Evolutionary conservation across 2,797 vertebrate genomes (phyloP), one percentile per base, ranked within the genome.

Genomic region (Danionella dracula): DNA sequence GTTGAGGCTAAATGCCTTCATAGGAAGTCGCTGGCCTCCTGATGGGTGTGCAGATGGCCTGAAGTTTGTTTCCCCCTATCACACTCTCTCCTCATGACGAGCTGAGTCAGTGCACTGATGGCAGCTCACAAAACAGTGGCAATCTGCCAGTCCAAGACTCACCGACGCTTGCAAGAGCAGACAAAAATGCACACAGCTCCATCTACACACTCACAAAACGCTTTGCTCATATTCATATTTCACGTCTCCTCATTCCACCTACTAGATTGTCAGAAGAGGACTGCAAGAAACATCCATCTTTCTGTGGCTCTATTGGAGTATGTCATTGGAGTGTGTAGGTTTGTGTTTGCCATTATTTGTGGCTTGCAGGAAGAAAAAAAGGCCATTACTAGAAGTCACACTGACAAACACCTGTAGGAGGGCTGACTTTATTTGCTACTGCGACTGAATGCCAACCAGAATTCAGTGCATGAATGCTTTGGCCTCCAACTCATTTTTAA

Each of bases 101-200:
- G 65, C 48, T 71, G 69, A 75, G 69, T 72, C 73, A 75, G 17
- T 27, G 49, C 45, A 34, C 56, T 23, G 68, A 63, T 53, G 66
- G 57, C 45, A 68, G 37, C 38, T 48, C 55, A 31, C 32, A 20
- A 13, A 5, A 57, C 5, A 15, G 19, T 46, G 71, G 55, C 51
- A 8, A 9, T 2, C 23, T 65, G 71, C 71, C 75, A 71, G 56
- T 12, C 20, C 9, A 19, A 51, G 31, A 68, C 23, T 68, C 42
- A 71, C 59, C 32, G 64, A 61, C 2, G 37, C 19, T 44, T 23
- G 50, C 50, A 42, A 23, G 8, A 32, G n/a, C 51, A 58, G 53
- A 66, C 48, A 41, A 23, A 49, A 48, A 50, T 41, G 16, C 53
- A 64, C 27, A 8, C 27, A 31, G 5, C 5, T 9, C 21, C 60